Percentiles rank a stretch among this genome's conserved stretches.
These are phyloP conservation scores for Alosa alosa DNA, from an alignment of 2,113 vertebrate genomes.

Conservation along the genomic window DNA sequence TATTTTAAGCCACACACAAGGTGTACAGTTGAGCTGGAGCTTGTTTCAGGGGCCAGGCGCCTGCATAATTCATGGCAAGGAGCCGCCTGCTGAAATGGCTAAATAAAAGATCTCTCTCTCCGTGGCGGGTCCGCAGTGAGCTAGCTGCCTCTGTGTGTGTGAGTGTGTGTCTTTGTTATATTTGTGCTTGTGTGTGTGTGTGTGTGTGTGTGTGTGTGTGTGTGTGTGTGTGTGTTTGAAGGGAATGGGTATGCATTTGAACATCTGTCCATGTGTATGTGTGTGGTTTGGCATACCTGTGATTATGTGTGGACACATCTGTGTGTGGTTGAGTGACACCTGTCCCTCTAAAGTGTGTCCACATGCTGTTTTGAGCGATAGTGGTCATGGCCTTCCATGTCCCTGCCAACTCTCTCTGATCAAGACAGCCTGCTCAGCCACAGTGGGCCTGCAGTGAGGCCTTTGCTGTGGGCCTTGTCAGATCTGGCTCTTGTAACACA, in stretches of 20 bases:
- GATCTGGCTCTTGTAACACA: no score
- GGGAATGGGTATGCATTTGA: not conserved
- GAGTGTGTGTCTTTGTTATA: conserved; percentile 28
- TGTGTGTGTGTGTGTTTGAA: not conserved
- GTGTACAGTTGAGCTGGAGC: conserved; percentile 88
- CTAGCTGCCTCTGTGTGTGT: not conserved
- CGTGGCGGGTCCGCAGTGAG: conserved; percentile 53
- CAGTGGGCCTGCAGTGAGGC: not conserved
- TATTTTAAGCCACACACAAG: conserved; percentile 97
- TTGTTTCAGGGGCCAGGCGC: conserved; percentile 82
- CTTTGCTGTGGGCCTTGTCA: not conserved
- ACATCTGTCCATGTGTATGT: not conserved
- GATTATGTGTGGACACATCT: not conserved
- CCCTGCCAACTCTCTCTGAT: not conserved
- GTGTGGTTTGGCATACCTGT: not conserved
- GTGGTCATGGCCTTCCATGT: not conserved
- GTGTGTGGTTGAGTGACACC: not conserved
- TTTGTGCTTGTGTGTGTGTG: conserved; percentile 11
- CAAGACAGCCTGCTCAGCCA: not conserved
- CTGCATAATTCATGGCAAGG: conserved; percentile 88
- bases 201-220: conserved; percentile 34
- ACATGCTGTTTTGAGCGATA: not conserved
- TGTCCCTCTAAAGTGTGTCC: not conserved
- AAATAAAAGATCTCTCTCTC: conserved; percentile 77
- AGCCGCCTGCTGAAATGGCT: conserved; percentile 75